Evolutionary conservation across 2,888 invertebrate genomes (phyloP).

Genomic region (Bombylius major): DNA sequence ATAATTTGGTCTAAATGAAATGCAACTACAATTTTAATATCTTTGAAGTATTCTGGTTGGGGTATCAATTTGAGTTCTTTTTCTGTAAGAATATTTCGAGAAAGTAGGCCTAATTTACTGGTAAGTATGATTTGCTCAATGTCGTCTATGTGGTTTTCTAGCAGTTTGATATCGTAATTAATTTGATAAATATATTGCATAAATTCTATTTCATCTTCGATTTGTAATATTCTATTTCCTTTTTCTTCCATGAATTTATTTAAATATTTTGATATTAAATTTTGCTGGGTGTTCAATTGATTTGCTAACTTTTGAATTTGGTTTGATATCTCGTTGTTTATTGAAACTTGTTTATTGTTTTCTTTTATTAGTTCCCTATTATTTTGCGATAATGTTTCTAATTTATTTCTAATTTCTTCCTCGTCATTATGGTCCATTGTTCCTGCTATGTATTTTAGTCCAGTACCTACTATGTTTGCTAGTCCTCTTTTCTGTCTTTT

Average conservation of each 20-base stretch:
- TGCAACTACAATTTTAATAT: too few species aligned
- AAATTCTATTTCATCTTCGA: neutral
- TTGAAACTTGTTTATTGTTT: too few species aligned
- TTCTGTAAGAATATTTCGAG: neutral
- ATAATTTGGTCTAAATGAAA: neutral
- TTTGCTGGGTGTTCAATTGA: neutral
- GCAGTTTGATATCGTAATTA: neutral
- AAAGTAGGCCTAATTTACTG: neutral
- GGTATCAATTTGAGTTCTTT: neutral
- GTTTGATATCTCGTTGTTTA: too few species aligned
- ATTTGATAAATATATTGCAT: neutral
- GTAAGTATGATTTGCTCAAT: neutral
- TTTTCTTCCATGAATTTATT: neutral
- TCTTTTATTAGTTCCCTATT: too few species aligned
- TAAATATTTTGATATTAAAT: neutral
- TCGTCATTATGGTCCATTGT: too few species aligned
- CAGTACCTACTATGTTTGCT: too few species aligned
- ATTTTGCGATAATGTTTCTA: too few species aligned
- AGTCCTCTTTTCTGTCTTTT: too few species aligned
- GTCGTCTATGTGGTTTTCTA: neutral
- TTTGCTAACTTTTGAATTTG: neutral
- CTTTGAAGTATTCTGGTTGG: neutral
- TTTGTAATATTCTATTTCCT: neutral
- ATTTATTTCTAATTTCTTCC: too few species aligned
- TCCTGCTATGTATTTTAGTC: too few species aligned